Percentiles rank a stretch among this genome's conserved stretches.
These are phyloP conservation scores for Nothobranchius furzeri DNA, from an alignment of 2,113 vertebrate species.

Conservation along the genomic window DNA sequence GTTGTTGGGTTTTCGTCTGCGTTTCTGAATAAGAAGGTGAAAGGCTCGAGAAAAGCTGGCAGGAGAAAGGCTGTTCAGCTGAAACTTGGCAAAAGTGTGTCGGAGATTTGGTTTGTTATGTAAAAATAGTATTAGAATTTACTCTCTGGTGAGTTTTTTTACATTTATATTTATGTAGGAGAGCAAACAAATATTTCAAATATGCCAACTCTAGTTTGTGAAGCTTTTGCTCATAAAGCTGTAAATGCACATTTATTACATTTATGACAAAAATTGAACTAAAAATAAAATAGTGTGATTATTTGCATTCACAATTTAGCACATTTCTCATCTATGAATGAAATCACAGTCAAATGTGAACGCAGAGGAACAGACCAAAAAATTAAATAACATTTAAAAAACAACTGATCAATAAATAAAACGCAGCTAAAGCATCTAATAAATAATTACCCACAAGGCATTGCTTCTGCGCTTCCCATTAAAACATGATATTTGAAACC, in stretches of 20 bases:
- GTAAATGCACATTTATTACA: no score
- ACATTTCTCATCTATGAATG: no score
- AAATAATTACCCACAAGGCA: neutral
- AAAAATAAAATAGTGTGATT: no score
- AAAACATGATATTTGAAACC: no score
- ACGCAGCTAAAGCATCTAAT: neutral
- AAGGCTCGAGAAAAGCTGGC: constrained; percentile 26
- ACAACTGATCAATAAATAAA: neutral
- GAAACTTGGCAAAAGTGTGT: constrained; percentile 10
- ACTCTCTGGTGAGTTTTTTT: no score
- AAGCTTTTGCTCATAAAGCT: no score
- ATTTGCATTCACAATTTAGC: no score
- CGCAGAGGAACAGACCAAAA: neutral
- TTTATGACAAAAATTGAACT: no score
- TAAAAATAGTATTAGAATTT: neutral
- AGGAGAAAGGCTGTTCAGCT: constrained; percentile 23
- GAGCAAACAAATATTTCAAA: neutral
- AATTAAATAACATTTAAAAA: no score
- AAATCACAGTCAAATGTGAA: neutral
- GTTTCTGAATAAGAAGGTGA: constrained; percentile 21
- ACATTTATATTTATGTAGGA: no score
- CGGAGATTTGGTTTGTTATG: neutral
- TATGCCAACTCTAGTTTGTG: no score
- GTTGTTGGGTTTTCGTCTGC: constrained; percentile 7
- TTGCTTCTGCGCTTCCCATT: neutral